These are phyloP conservation scores for Catharus ustulatus DNA, from an alignment of 2,797 vertebrate species.

Conservation along the genomic window DNA sequence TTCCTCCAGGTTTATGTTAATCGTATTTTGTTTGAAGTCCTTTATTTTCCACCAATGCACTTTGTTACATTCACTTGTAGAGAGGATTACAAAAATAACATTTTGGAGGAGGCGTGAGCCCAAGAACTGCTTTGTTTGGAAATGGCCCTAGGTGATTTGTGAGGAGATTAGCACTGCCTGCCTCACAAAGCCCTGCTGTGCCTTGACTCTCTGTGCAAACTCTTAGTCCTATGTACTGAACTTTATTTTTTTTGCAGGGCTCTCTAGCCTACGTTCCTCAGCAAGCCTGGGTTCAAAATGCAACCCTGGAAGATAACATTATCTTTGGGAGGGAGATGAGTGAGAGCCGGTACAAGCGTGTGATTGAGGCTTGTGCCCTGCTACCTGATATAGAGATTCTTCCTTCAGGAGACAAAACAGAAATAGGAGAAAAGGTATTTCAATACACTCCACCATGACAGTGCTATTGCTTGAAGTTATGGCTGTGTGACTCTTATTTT, in stretches of 20 bases:
- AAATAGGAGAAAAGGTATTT: slow-evolving; percentile 95
- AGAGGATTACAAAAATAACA: neutral
- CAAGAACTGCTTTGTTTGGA: neutral
- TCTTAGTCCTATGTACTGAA: neutral
- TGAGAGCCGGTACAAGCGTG: slow-evolving; percentile 82
- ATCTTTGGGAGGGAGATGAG: slow-evolving; percentile 85
- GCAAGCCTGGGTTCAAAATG: slow-evolving; percentile 97
- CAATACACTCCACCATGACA: neutral
- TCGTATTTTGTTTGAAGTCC: neutral
- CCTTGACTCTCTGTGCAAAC: neutral
- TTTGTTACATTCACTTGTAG: neutral
- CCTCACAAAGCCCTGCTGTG: neutral
- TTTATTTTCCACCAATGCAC: neutral
- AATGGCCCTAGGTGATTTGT: neutral
- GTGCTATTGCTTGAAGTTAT: neutral
- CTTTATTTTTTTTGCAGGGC: slow-evolving; percentile 77
- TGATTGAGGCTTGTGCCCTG: slow-evolving; percentile 90
- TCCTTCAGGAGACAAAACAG: slow-evolving; percentile 88
- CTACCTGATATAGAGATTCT: slow-evolving; percentile 90
- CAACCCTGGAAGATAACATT: slow-evolving; percentile 90
- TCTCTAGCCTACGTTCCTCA: slow-evolving; percentile 92
- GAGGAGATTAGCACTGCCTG: neutral
- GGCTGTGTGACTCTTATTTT: neutral
- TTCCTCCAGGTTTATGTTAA: neutral
- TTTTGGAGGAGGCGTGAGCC: neutral